These are phyloP conservation scores for Procambarus clarkii DNA, from an alignment of 1,140 invertebrate genomes.

Conservation along the genomic window DNA sequence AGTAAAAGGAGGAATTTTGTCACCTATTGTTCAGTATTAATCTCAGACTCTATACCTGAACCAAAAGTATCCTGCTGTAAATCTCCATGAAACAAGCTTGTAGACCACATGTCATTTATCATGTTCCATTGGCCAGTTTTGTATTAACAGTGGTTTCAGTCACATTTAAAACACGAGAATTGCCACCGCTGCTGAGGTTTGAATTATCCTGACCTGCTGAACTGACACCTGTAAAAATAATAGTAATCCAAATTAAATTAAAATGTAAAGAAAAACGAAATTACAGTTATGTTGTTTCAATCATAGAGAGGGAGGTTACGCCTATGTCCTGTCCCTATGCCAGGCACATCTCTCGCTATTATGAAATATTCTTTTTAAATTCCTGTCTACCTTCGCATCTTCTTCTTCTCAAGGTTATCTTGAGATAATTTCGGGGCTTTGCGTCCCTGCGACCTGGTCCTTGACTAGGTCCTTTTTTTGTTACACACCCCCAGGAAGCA, in stretches of 20 bases:
- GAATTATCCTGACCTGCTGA: constrained; percentile 8
- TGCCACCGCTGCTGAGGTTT: constrained; percentile 30
- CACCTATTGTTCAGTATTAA: neutral
- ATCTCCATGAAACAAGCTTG: constrained; percentile 33
- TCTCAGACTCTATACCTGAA: neutral
- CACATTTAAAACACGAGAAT: constrained; percentile 17
- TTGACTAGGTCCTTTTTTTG: too few species aligned
- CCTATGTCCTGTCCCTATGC: too few species aligned
- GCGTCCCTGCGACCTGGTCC: too few species aligned
- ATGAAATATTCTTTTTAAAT: too few species aligned
- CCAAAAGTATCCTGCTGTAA: constrained; percentile 20
- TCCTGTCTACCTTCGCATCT: too few species aligned
- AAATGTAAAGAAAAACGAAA: too few species aligned
- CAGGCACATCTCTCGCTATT: too few species aligned
- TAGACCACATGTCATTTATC: constrained; percentile 72
- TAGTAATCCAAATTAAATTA: neutral
- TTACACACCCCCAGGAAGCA: too few species aligned
- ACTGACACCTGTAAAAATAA: neutral
- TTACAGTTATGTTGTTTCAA: too few species aligned
- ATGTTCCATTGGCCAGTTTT: constrained; percentile 75
- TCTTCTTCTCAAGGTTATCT: too few species aligned
- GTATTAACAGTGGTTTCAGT: constrained; percentile 77
- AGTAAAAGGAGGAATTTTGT: constrained; percentile 8
- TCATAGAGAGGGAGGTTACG: too few species aligned
- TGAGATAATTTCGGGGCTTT: too few species aligned